These are phyloP conservation scores for Tricholaema leucomelas DNA, from an alignment of 2,113 vertebrate species.

Conservation along the genomic window DNA sequence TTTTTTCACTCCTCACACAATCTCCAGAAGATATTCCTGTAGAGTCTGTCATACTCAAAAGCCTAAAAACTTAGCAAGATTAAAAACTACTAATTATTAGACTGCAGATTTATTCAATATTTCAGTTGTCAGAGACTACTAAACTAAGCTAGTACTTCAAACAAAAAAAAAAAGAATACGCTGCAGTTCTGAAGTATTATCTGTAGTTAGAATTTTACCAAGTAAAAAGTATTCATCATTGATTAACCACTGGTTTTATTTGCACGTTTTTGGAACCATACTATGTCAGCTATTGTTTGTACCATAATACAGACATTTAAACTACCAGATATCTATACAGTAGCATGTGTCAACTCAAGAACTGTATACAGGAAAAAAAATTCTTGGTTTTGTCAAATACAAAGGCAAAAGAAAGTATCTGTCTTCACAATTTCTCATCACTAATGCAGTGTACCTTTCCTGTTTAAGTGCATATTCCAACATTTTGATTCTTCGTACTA, in stretches of 20 bases:
- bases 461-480: slow-evolving; percentile 88
- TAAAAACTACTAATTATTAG: background rate
- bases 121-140: background rate
- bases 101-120: background rate
- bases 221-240: background rate
- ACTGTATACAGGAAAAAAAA: background rate
- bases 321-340: background rate
- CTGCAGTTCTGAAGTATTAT: background rate
- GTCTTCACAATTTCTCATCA: background rate
- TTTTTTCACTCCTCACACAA: background rate
- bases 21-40: background rate
- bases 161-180: background rate
- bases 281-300: background rate
- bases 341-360: background rate
- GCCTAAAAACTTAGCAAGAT: background rate
- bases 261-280: background rate
- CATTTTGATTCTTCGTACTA: slow-evolving; percentile 89
- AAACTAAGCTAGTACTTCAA: background rate
- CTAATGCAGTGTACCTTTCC: slow-evolving; percentile 76
- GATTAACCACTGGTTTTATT: background rate
- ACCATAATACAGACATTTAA: background rate
- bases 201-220: background rate
- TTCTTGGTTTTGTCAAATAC: background rate
- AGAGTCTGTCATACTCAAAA: background rate
- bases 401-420: background rate